A percentile compares a stretch with the other conserved stretches of the same genome.
Evolutionary conservation across 2,797 vertebrate species (phyloP).

Genomic region (Enteromius radiatus): DNA sequence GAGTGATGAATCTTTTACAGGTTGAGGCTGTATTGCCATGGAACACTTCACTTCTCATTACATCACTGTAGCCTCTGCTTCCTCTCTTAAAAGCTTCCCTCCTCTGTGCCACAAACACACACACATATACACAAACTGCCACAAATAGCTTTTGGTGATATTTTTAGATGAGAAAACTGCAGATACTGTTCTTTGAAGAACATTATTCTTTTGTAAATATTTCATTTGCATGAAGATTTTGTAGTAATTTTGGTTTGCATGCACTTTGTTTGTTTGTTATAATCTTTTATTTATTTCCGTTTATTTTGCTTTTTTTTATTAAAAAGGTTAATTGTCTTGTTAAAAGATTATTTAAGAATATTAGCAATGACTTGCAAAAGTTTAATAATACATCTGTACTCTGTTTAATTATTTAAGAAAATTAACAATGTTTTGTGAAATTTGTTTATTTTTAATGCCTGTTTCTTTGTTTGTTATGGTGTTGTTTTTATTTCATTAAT

Average conservation of each 20-base stretch:
- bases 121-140: slow-evolving; percentile 44
- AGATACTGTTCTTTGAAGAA: slow-evolving; percentile 9
- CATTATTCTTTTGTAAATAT: not conserved
- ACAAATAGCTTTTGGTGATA: slow-evolving; percentile 69
- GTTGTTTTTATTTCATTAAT: not conserved
- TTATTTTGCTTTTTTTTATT: not conserved
- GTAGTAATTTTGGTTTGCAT: not conserved
- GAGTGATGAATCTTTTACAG: slow-evolving; percentile 79
- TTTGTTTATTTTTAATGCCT: not conserved
- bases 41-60: slow-evolving; percentile 79
- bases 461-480: not conserved
- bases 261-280: not conserved
- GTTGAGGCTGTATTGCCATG: slow-evolving; percentile 63
- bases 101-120: slow-evolving; percentile 10
- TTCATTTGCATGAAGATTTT: not conserved
- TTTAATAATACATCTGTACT: not conserved
- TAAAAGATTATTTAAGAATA: not conserved
- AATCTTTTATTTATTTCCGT: not conserved
- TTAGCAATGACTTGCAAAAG: not conserved
- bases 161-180: slow-evolving; percentile 60
- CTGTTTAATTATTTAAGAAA: not conserved
- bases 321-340: not conserved
- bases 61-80: slow-evolving; percentile 70
- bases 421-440: not conserved
- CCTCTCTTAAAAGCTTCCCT: slow-evolving; percentile 46